These are phyloP conservation scores for Suricata suricatta DNA, from an alignment of 2,113 vertebrate species.

Conservation along the genomic window DNA sequence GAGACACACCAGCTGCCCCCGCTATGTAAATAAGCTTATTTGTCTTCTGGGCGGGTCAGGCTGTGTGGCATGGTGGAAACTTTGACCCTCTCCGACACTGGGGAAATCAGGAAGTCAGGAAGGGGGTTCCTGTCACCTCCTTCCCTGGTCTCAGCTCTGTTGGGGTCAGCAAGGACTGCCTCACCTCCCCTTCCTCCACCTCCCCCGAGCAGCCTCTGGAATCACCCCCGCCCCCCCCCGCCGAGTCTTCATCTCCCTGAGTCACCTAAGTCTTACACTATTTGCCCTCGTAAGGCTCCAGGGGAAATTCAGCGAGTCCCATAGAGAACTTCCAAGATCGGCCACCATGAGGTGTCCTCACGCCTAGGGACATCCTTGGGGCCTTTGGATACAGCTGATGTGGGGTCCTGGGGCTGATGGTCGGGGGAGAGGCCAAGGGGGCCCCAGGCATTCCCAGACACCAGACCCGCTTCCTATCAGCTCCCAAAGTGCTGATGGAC, in stretches of 20 bases:
- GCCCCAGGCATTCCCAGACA: fast-evolving
- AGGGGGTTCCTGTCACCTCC: too few species aligned
- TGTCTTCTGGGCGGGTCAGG: background rate
- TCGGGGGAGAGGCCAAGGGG: background rate
- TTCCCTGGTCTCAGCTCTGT: background rate
- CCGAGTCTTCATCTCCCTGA: background rate
- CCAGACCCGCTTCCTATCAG: fast-evolving
- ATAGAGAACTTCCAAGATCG: background rate
- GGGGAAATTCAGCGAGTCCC: fast-evolving
- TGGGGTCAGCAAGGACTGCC: background rate
- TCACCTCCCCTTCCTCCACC: too few species aligned
- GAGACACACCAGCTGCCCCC: too few species aligned
- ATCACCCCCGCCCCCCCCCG: fast-evolving
- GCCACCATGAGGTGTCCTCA: background rate
- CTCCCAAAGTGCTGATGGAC: background rate
- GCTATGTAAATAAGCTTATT: background rate
- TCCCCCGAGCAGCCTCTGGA: background rate
- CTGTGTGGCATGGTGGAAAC: fast-evolving
- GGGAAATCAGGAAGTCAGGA: background rate
- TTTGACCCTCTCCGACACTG: too few species aligned
- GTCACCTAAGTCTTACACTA: background rate
- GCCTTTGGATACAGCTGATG: background rate
- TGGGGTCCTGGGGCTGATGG: background rate
- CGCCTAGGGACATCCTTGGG: background rate
- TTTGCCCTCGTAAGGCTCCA: background rate